Evolutionary conservation across 2,888 invertebrate species (phyloP), one percentile per base, ranked within the genome.

Genomic region (Drosophila neonasuta): DNA sequence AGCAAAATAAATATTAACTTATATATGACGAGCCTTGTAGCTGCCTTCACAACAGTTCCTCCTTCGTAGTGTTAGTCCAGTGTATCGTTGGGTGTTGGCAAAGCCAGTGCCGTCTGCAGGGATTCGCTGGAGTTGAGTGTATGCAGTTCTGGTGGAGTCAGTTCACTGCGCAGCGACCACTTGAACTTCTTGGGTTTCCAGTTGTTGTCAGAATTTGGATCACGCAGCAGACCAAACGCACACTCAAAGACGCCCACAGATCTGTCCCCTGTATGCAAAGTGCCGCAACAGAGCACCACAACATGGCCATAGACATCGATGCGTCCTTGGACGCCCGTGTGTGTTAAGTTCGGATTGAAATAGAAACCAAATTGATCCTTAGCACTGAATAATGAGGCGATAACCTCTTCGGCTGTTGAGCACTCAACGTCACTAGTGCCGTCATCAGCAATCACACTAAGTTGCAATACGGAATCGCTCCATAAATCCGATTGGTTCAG

Each of bases 111-210:
- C 41, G 74, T 74, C 36, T 73, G 71, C 8, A 90, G 58, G 1
- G 87, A 86, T 24, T 88, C 81, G 55, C 90, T 88, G 1, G 74
- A 82, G 15, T 29, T 48, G 5, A 90, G 62, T 6, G 73, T 85
- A 1, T 86, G 89, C 15, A 77, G 32, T 13, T 66, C 50, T 0
- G 88, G 80, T 2, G 83, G 77, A 24, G 69, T 68, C 2, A 34
- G 8, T 36, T 83, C 80, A 74, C 91, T 92, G 49, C 89, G 89
- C 42, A 93, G 86, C 66, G 91, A 82, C 20, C 93, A 82, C 74
- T 92, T 91, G 8, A 92, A 91, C n/a, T 91, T 92, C 86, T 94
- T 94, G 20, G 94, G 92, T 89, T 94, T 94, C 93, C 94, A 95
- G 83, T 93, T 94, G 82, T 94, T 93, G n/a, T 92, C 91, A 30